Base-by-base conservation (phyloP, 2,113 vertebrate species). In the Sphyrna mokarran region DNA sequence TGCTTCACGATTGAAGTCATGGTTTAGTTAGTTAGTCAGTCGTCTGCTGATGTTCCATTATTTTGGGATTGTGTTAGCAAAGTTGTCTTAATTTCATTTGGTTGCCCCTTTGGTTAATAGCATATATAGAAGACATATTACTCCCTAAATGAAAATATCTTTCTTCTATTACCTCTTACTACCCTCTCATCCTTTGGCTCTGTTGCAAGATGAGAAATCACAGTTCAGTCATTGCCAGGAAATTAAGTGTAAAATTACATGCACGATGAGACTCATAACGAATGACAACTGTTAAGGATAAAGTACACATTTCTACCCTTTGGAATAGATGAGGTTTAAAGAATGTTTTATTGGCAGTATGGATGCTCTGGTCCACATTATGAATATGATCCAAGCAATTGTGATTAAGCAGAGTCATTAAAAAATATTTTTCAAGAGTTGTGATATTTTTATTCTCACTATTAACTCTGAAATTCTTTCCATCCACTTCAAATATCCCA, bases 1-100 rank as follows among this genome's bases (percentile, higher is more conserved):
- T 68, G n/a, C 20, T 18, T 63, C 58, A 37, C 37, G 33, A 93
- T 66, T 93, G 89, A 93, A 23, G 29, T 66, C 33, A 37, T 93
- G 8, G 89, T 66, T 93, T 93, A 93, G 66, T 68, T 93, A 93
- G 66, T 68, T 18, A 93, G 9, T 61, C 89, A 93, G n/a, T 66
- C 18, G 18, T 66, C 58, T 66, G 89, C 26, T 66, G 58, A 66
- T 37, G n/a, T 93, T 61, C 63, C 66, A 29, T 33, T n/a, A n/a
- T 10, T 7, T 54, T 90, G 29, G 23, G 54, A 33, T 90, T 90
- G 48, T 63, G 87, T 29, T 16, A 33, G 87, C 26, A 90, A 90
- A 90, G 58, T 5, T 87, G 78, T 83, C 43, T 33, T 89, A 61
- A 13, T 68, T 93, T 93, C n/a, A 93, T 93, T 91, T 37, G 18